Conservation (phyloP, 2,888 invertebrate genomes). For the Rutpela maculata region DNA sequence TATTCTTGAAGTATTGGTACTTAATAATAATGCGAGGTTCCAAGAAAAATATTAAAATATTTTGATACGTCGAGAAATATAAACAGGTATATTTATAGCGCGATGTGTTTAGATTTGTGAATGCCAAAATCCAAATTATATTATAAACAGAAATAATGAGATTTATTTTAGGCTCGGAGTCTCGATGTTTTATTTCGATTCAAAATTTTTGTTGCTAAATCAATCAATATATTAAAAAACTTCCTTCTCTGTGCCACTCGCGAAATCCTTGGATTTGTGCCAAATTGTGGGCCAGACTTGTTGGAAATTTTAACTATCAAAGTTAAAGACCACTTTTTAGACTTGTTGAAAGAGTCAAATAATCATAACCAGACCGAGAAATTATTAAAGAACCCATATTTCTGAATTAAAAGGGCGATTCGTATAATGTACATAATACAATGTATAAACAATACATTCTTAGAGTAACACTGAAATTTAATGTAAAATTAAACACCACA, state of each 20-base stretch:
- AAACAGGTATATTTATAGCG: slow-evolving; percentile 55
- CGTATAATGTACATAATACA: too few species aligned
- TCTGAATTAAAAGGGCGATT: too few species aligned
- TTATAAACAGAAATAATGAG: slow-evolving; percentile 39
- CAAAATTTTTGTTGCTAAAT: neutral
- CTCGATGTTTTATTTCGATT: slow-evolving; percentile 4
- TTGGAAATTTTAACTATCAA: neutral
- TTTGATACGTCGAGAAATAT: slow-evolving; percentile 54
- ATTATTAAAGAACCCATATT: too few species aligned
- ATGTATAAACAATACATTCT: too few species aligned
- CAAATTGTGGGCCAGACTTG: slow-evolving; percentile 10
- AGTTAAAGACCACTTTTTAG: too few species aligned
- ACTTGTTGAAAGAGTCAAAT: too few species aligned
- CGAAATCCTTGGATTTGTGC: neutral
- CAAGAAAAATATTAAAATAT: slow-evolving; percentile 54
- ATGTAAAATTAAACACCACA: too few species aligned
- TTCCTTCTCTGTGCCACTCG: neutral
- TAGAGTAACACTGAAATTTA: too few species aligned
- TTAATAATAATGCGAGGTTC: slow-evolving; percentile 51
- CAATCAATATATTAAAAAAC: neutral
- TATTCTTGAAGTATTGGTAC: slow-evolving; percentile 44
- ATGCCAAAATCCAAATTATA: slow-evolving; percentile 51
- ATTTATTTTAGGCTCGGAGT: slow-evolving; percentile 9
- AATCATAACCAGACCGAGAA: too few species aligned
- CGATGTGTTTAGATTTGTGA: slow-evolving; percentile 52